Conservation (phyloP, 2,888 invertebrate species). For the Periphyllus acericola region DNA sequence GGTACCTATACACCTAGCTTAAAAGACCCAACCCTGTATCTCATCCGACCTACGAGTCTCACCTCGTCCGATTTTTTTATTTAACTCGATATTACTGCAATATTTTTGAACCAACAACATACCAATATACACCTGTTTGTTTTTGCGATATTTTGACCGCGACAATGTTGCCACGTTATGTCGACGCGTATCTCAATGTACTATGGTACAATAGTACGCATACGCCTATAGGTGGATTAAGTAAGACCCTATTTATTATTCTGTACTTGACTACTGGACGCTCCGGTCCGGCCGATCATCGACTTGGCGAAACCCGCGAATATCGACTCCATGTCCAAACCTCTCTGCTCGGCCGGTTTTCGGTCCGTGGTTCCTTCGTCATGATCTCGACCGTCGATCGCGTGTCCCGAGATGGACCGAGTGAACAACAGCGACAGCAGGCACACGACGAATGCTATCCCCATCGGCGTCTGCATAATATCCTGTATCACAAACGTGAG, state of each 20-base stretch:
- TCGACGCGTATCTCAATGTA: too few species aligned
- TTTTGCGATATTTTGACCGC: too few species aligned
- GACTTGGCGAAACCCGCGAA: constrained; percentile 48
- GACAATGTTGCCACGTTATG: too few species aligned
- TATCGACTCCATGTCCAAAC: constrained; percentile 46
- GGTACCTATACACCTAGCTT: too few species aligned
- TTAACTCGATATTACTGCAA: too few species aligned
- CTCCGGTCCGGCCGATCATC: constrained; percentile 49
- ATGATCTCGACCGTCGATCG: background rate
- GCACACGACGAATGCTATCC: background rate
- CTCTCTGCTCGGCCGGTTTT: background rate
- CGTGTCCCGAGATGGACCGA: constrained; percentile 12
- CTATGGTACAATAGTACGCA: background rate
- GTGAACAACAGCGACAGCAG: background rate
- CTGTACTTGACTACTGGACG: constrained; percentile 55
- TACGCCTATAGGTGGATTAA: background rate
- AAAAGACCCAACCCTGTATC: too few species aligned
- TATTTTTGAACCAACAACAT: too few species aligned
- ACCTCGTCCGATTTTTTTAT: too few species aligned
- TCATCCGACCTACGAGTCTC: too few species aligned
- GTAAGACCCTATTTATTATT: background rate
- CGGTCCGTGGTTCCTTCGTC: background rate
- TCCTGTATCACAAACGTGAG: background rate
- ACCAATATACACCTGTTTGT: too few species aligned
- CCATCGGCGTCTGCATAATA: background rate